Base-by-base conservation (phyloP, 1,140 invertebrate species). In the Cydia pomonella region DNA sequence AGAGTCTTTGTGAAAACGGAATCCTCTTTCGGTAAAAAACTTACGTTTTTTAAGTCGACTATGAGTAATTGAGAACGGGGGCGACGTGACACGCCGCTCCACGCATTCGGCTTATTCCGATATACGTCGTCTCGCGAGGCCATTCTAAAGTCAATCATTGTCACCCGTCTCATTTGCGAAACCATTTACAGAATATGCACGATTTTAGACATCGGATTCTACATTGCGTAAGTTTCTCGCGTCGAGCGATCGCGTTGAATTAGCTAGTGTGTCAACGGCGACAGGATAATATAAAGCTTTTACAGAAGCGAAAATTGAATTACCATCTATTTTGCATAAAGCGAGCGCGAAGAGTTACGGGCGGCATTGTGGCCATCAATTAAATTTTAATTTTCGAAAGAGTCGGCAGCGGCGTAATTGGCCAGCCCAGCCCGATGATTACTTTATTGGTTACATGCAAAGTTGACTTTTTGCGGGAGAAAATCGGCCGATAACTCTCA, bases 251-350 rank as follows among this genome's bases (percentile, higher is more conserved):
- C 64, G 64, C 12, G 9, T 69, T 69, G 64, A 69, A 69, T 69
- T 33, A 69, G 27, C 27, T 9, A 10, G 16, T 38, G 64, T 38
- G 9, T 29, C 16, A 64, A 23, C 27, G 64, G 10, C 4, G 44
- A 72, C 41, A 72, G 71, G 12, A 44, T 27, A 50, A 72, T 72
- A 25, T 72, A 47, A 6, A 3, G 71, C 13, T 13, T n/a, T 4
- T 41, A 16, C 18, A 41, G 78, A 79, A 84, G 84, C 82, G 84
- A 82, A 88, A 91, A 91, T 91, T 91, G 85, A 91, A 89, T 89
- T 89, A 87, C 82, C 83, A 87, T 89, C 82, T 85, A 82, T 81
- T 91, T 90, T 91, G 86, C 87, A 91, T 90, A 91, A 89, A 90
- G 79, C 81, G 79, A 78, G 44, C 71, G 75, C 83, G 80, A 77